Percentiles rank a stretch among this genome's conserved stretches.
These are phyloP conservation scores for Aquatica leii DNA, from an alignment of 2,888 invertebrate genomes.

Conservation along the genomic window DNA sequence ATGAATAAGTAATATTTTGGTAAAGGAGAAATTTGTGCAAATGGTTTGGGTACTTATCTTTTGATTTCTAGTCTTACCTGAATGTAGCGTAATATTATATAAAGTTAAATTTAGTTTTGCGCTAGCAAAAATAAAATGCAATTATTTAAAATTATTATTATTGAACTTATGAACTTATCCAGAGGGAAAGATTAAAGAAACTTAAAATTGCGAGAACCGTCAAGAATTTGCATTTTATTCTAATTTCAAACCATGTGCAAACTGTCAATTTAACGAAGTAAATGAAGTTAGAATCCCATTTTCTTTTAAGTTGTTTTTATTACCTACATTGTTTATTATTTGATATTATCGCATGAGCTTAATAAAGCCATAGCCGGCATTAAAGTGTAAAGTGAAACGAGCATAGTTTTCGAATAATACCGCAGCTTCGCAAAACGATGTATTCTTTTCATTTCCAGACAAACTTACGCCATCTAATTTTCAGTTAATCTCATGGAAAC, in stretches of 20 bases:
- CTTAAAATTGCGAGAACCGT: conserved; percentile 26
- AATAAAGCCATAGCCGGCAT: conserved; percentile 33
- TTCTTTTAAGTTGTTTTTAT: conserved; percentile 36
- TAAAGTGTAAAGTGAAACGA: conserved; percentile 37
- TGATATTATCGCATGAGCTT: conserved; percentile 36
- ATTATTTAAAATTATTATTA: conserved; percentile 27
- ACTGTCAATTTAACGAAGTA: conserved; percentile 36
- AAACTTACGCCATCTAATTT: conserved; percentile 63
- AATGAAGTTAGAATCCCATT: conserved; percentile 37
- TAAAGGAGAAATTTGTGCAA: conserved; percentile 23
- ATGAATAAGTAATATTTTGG: conserved; percentile 59
- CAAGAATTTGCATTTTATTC: conserved; percentile 35
- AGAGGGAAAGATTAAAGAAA: conserved; percentile 25
- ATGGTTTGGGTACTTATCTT: background rate
- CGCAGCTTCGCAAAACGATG: conserved; percentile 55
- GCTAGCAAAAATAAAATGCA: conserved; percentile 8
- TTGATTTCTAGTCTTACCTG: too few species aligned
- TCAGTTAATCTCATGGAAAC: conserved; percentile 62
- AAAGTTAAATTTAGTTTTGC: too few species aligned
- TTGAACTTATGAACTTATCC: conserved; percentile 19
- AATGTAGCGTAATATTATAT: too few species aligned
- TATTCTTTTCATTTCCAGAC: conserved; percentile 60
- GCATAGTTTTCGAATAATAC: conserved; percentile 59
- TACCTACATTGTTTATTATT: conserved; percentile 32
- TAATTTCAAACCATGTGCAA: conserved; percentile 35